Percentiles rank a stretch among this genome's conserved stretches.
Evolutionary conservation across 1,140 invertebrate genomes (phyloP).

Genomic region (Papilio aristodemus): DNA sequence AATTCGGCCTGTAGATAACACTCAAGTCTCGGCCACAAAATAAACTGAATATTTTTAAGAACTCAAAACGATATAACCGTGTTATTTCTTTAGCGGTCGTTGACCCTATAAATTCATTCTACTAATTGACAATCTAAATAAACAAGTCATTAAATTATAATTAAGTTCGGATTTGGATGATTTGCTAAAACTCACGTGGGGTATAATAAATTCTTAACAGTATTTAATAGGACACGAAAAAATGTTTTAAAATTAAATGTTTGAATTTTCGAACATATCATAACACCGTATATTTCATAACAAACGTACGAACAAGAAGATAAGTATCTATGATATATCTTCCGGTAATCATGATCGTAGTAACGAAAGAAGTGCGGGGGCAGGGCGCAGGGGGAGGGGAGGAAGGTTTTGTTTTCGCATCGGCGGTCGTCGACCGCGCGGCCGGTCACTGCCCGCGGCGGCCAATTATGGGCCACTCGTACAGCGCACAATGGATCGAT

Average conservation of each 20-base stretch:
- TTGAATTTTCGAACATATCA: background rate
- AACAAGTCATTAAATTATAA: conserved; percentile 27
- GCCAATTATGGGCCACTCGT: conserved; percentile 80
- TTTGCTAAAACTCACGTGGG: background rate
- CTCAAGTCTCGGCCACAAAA: conserved; percentile 15
- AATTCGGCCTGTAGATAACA: conserved; percentile 25
- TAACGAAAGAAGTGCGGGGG: conserved; percentile 1
- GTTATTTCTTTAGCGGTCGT: conserved; percentile 63
- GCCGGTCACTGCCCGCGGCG: conserved; percentile 74
- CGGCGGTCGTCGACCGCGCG: conserved; percentile 66
- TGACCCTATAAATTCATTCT: conserved; percentile 38
- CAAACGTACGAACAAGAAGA: background rate
- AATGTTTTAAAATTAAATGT: background rate
- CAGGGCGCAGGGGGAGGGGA: conserved; percentile 42
- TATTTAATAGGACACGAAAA: background rate
- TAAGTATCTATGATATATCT: conserved; percentile 15
- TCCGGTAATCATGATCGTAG: background rate
- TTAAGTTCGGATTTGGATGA: conserved; percentile 1
- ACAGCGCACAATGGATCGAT: conserved; percentile 80
- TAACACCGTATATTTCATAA: conserved; percentile 1
- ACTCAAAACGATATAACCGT: conserved; percentile 61
- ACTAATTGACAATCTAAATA: conserved; percentile 32
- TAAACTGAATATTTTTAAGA: conserved; percentile 54
- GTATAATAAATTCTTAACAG: background rate
- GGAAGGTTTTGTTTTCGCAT: conserved; percentile 77